Conservation (phyloP, 2,113 vertebrate genomes). For the Bubo blakistoni region DNA sequence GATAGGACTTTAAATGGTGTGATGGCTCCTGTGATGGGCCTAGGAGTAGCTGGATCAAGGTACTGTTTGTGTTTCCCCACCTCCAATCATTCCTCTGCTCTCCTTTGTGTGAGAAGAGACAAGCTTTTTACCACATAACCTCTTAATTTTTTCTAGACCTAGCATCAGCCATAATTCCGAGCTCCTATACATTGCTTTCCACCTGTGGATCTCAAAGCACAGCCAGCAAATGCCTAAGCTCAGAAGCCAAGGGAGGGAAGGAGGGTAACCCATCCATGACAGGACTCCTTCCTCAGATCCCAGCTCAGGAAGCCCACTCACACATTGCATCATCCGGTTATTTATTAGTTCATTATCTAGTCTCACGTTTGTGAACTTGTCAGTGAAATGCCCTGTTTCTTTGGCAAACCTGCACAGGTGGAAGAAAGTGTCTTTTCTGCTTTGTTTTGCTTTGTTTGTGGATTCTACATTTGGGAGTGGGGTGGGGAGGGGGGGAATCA, state of each 20-base stretch:
- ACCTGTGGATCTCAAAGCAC: neutral
- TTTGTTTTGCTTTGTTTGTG: neutral
- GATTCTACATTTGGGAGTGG: neutral
- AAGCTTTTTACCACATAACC: neutral
- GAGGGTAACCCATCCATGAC: fast-evolving
- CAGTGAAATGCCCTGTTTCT: neutral
- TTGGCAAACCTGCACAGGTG: neutral
- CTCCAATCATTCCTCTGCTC: neutral
- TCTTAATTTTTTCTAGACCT: neutral
- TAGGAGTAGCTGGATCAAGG: neutral
- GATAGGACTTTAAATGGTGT: neutral
- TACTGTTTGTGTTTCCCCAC: neutral
- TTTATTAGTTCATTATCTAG: neutral
- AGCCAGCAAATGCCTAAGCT: neutral
- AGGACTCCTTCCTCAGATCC: neutral
- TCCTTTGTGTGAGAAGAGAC: neutral
- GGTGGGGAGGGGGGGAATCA: neutral
- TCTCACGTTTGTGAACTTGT: neutral
- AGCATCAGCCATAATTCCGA: neutral
- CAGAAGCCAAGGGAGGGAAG: neutral
- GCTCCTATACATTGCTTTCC: neutral
- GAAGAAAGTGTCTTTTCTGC: neutral
- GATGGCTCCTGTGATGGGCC: neutral
- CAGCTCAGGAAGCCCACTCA: neutral
- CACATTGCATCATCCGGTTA: neutral